These are phyloP conservation scores for Apus apus DNA, from an alignment of 2,113 vertebrate genomes.

Conservation along the genomic window DNA sequence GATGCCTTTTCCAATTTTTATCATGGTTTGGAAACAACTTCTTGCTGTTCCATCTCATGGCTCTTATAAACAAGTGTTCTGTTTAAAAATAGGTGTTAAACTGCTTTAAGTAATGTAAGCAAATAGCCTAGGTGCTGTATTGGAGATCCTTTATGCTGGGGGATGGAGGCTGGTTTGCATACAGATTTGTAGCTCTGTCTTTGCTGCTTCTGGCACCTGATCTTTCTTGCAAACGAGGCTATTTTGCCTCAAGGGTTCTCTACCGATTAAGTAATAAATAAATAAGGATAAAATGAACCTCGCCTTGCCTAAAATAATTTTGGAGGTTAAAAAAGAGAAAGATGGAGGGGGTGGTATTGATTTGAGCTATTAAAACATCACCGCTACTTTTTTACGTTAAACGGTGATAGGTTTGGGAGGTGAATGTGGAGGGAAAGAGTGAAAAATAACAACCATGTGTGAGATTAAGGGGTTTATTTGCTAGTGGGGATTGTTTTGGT, in stretches of 20 bases:
- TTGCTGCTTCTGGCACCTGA: slow-evolving; percentile 38
- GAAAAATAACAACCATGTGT: neutral
- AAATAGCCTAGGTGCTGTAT: neutral
- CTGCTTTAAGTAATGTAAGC: slow-evolving; percentile 22
- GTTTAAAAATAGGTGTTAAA: slow-evolving; percentile 54
- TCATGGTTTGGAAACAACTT: neutral
- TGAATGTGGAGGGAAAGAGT: neutral
- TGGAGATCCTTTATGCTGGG: neutral
- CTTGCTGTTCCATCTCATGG: neutral
- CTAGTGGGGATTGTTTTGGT: neutral
- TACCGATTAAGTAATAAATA: slow-evolving; percentile 64
- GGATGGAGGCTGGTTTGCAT: slow-evolving; percentile 2
- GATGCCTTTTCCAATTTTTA: neutral
- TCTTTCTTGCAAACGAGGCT: slow-evolving; percentile 54
- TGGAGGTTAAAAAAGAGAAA: slow-evolving; percentile 39
- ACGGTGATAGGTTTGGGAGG: neutral
- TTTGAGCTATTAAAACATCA: slow-evolving; percentile 7
- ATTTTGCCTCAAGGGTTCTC: slow-evolving; percentile 52
- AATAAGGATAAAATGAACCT: slow-evolving; percentile 36
- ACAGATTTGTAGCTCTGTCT: slow-evolving; percentile 52
- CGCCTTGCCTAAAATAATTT: slow-evolving; percentile 60
- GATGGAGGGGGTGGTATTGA: slow-evolving; percentile 17
- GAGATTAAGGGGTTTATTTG: neutral
- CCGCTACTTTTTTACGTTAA: neutral
- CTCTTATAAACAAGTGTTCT: neutral